Evolutionary conservation across 1,140 invertebrate genomes (phyloP).

Genomic region (Neotoxoptera formosana): DNA sequence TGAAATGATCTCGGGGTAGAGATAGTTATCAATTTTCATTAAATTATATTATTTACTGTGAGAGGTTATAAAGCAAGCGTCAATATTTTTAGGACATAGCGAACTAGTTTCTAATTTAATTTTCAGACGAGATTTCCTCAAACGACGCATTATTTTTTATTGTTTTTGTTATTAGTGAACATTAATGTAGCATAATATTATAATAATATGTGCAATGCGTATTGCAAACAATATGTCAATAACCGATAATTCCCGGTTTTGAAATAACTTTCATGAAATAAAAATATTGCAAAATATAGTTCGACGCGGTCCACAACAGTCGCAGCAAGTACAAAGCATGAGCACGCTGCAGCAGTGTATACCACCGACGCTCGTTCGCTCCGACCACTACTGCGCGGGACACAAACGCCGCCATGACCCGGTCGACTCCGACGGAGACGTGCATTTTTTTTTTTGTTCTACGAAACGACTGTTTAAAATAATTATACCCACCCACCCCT

Average conservation of each 20-base stretch:
- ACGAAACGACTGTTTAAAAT: no score
- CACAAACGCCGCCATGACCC: neutral
- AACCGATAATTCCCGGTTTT: no score
- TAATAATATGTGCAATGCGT: neutral
- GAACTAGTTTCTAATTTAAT: neutral
- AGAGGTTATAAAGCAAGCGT: neutral
- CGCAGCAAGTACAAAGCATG: neutral
- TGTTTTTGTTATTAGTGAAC: neutral
- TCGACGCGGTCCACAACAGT: neutral
- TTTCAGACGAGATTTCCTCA: neutral
- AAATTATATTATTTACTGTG: neutral
- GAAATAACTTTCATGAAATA: neutral
- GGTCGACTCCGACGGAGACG: no score
- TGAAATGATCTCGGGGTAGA: neutral
- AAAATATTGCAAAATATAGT: neutral
- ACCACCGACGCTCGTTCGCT: neutral
- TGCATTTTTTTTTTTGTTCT: no score
- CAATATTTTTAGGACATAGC: neutral
- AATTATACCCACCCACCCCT: no score
- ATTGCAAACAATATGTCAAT: neutral
- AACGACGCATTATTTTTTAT: neutral
- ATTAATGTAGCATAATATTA: neutral
- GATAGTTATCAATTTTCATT: neutral
- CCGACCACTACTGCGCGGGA: neutral
- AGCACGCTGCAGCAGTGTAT: no score